A percentile compares a stretch with the other conserved stretches of the same genome.
Conservation (phyloP, 2,113 vertebrate species). For the Euleptes europaea region DNA sequence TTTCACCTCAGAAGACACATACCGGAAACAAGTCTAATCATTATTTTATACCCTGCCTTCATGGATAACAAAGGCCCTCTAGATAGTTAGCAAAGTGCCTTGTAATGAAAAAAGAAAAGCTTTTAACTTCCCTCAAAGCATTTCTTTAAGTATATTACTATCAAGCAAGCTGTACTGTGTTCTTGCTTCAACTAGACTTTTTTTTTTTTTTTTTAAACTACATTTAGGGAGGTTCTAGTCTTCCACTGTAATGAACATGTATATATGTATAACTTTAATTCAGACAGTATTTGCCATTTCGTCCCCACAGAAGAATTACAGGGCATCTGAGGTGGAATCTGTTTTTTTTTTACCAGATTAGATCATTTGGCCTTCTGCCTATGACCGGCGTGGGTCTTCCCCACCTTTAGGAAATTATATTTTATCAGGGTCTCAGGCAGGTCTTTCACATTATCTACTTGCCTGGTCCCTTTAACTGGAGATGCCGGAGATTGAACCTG, state of each 20-base stretch:
- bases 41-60: neutral
- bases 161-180: neutral
- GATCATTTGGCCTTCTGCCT: too few relatives aligned
- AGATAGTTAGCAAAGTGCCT: neutral
- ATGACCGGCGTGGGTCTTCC: too few relatives aligned
- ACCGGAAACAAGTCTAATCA: neutral
- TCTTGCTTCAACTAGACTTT: neutral
- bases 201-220: neutral
- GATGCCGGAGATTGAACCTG: too few relatives aligned
- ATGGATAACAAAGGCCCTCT: neutral
- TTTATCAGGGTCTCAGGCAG: too few relatives aligned
- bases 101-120: neutral
- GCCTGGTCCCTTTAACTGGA: too few relatives aligned
- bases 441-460: too few relatives aligned
- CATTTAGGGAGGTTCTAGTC: neutral
- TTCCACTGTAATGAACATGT: neutral
- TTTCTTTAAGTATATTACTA: neutral
- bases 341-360: too few relatives aligned
- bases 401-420: too few relatives aligned
- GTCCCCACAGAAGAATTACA: neutral
- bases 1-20: neutral
- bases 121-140: neutral
- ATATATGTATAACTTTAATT: neutral
- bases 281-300: neutral
- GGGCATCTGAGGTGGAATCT: too few relatives aligned